phyloP scores from a whole-genome alignment of 2,888 invertebrate species.

The Parnassius apollo region DNA sequence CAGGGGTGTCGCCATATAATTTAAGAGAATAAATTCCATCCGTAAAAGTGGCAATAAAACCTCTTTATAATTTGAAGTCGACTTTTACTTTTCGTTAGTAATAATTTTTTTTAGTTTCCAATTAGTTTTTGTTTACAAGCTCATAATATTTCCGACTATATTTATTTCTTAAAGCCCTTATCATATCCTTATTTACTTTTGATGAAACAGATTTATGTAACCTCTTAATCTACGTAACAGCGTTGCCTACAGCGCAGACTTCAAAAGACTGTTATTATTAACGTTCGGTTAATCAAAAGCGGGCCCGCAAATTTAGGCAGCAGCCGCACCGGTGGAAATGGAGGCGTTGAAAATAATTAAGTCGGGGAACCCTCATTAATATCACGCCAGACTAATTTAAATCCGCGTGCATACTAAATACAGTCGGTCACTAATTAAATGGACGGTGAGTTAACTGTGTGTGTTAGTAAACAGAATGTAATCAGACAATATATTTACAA shows the following conservation, averaged over 20 bases:
- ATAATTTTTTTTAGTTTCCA: too few species aligned
- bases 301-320: constrained; percentile 4
- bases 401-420: constrained; percentile 17
- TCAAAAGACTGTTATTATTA: constrained; percentile 15
- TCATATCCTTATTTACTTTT: too few species aligned
- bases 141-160: too few species aligned
- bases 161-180: too few species aligned
- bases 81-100: too few species aligned
- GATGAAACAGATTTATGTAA: too few species aligned
- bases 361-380: constrained; percentile 22
- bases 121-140: too few species aligned
- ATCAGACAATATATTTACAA: too few species aligned
- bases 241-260: background rate
- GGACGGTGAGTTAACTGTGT: background rate
- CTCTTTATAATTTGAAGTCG: too few species aligned
- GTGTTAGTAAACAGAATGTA: background rate
- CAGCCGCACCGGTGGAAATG: constrained; percentile 5
- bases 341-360: constrained; percentile 23
- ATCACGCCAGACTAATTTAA: constrained; percentile 22
- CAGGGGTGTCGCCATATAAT: too few species aligned
- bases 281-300: constrained; percentile 19
- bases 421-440: constrained; percentile 20
- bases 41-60: too few species aligned
- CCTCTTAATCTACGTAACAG: background rate
- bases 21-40: too few species aligned